Base-by-base conservation (phyloP, 2,113 vertebrate genomes). In the Phalacrocorax brasilianus region DNA sequence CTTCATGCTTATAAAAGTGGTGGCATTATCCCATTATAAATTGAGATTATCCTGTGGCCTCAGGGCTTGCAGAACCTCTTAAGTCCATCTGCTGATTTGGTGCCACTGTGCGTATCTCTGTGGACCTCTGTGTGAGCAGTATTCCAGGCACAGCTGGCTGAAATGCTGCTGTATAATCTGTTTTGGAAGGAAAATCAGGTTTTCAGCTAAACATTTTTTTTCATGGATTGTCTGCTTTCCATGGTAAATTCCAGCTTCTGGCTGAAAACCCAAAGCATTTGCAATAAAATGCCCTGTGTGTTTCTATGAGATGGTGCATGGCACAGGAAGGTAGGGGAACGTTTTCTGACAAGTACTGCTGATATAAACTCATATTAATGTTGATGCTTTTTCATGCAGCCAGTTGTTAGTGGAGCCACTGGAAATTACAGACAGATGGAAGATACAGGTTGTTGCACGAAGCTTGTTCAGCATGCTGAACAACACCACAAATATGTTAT, bases 341-440 rank as follows among this genome's bases (percentile, higher is more conserved):
- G 65, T 92, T 91, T 95, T 93, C 45, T 58, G 66, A 94, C 53
- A 65, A 82, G 63, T 73, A 79, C 49, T 76, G 50, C 74, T 95
- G 92, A 92, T 91, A 95, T 44, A 92, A 87, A 79, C 62, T 82
- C 77, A n/a, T 74, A 67, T 79, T 91, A 82, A 53, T 73, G 77
- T 35, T 85, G 87, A 85, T 95, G 59, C n/a, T 53, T 97, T 95
- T 92, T 92, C 63, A 77, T 77, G 87, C 80, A 93, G 81, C n/a
- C 58, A 93, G 77, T 70, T 95, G 61, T 71, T 55, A 59, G 88
- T 78, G 52, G 77, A 97, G 78, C 28, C 84, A 78, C 89, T 93
- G 76, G 75, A 93, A 96, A 96, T 85, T 93, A 59, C 42, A 92
- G 89, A 70, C 92, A 97, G 96, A 96, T 91, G 95, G 96, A 89